Conservation (phyloP, 2,113 vertebrate genomes). For the Brevimyrus niger region DNA sequence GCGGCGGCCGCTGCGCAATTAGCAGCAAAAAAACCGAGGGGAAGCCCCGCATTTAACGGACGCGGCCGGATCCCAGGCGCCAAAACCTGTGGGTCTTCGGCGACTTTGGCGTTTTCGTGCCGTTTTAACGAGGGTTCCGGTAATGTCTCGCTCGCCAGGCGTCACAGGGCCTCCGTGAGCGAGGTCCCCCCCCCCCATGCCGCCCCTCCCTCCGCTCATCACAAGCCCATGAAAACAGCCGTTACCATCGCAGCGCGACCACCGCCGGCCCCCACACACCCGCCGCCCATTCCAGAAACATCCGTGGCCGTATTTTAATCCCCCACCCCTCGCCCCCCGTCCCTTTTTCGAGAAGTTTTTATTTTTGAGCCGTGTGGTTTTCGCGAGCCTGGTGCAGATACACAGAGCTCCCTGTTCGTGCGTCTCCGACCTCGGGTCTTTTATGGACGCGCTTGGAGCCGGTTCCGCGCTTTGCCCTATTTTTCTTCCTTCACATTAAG, state of each 20-base stretch:
- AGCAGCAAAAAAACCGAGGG: not conserved
- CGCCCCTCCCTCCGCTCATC: slow-evolving; percentile 1
- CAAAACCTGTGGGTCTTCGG: not conserved
- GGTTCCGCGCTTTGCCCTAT: not conserved
- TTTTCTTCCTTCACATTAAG: slow-evolving; percentile 24
- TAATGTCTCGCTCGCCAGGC: slow-evolving; percentile 13
- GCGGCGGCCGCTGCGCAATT: not conserved
- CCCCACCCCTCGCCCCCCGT: not conserved
- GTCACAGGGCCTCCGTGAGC: slow-evolving; percentile 7
- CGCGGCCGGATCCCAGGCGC: not conserved
- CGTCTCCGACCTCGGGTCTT: slow-evolving; percentile 22
- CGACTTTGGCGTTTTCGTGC: slow-evolving; percentile 2
- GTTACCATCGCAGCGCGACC: slow-evolving; percentile 3
- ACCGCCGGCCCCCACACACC: not conserved
- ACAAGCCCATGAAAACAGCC: slow-evolving; percentile 14
- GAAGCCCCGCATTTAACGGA: not conserved
- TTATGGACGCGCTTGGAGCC: slow-evolving; percentile 17
- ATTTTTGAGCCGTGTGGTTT: slow-evolving; percentile 30
- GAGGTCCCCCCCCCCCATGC: not conserved
- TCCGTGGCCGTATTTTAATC: slow-evolving; percentile 21
- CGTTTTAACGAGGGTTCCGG: slow-evolving; percentile 28
- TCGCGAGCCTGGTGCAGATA: not conserved
- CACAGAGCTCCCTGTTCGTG: slow-evolving; percentile 29
- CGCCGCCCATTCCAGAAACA: not conserved
- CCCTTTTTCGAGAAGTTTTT: slow-evolving; percentile 6